Base-by-base conservation (phyloP, 2,797 vertebrate species). In the Brachyalestes nurse region DNA sequence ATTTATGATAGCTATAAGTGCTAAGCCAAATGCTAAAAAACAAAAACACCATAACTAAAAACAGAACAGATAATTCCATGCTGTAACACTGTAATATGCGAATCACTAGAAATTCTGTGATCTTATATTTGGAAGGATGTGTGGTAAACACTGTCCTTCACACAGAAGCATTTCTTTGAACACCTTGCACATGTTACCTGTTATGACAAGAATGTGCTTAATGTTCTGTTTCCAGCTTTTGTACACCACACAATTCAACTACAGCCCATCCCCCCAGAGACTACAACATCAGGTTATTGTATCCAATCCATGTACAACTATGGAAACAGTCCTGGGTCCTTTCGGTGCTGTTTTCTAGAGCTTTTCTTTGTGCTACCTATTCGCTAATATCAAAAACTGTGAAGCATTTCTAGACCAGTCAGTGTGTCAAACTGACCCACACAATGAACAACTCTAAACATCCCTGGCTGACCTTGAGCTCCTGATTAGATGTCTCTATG, bases 401-500 rank as follows among this genome's bases (percentile, higher is more conserved):
- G 8, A 25, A 45, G 7, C 2, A 8, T 58, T 45, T 79, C 40
- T 58, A 72, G 2, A 42, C 6, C 38, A 79, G 12, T 40, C 14
- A 42, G 28, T 13, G 45, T 55, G 38, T 42, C 51, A 38, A 10
- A 51, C 34, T 9, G 38, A 80, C 51, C 10, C 47, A 23, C 61
- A 66, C 16, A 42, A n/a, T 57, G 40, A 14, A 17, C 13, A 10
- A 1, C 47, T 14, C 47, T 12, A 58, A 67, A 51, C 2, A 23
- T 19, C 61, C 45, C 49, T 70, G 34, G 57, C 72, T 72, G 51
- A 69, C 67, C 49, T 66, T 61, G 40, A 77, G 62, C 42, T 73
- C 62, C 57, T 82, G 69, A 82, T 77, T 82, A 77, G 60, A 58
- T 42, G 53, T 58, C 9, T 42, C 67, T 21, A 10, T 3, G 8